Conservation (phyloP, 1,140 invertebrate genomes). For the Eurytemora carolleeae region DNA sequence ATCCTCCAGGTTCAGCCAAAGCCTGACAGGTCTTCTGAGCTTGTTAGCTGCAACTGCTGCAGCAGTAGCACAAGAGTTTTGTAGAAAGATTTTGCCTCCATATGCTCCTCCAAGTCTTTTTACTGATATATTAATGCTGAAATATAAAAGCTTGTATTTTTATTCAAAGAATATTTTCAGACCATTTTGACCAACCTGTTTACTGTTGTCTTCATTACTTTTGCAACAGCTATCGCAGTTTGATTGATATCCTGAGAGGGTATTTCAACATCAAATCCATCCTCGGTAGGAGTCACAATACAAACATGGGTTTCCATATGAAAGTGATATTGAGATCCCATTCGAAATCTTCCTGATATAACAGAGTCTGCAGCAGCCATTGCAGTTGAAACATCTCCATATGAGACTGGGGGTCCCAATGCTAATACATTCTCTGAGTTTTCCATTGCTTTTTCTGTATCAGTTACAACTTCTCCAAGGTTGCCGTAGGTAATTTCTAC, state of each 20-base stretch:
- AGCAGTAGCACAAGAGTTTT: slow-evolving; percentile 20
- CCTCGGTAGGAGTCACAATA: slow-evolving; percentile 23
- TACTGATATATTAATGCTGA: slow-evolving; percentile 7
- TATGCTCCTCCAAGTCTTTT: slow-evolving; percentile 26
- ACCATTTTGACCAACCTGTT: too few species aligned
- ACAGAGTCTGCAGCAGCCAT: not conserved
- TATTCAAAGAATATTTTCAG: too few species aligned
- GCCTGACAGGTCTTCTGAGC: slow-evolving; percentile 20
- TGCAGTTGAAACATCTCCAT: not conserved
- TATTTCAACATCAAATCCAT: not conserved
- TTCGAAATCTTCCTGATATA: slow-evolving; percentile 23
- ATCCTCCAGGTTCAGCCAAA: slow-evolving; percentile 26
- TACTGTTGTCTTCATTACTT: slow-evolving; percentile 30
- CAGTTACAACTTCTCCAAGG: slow-evolving; percentile 27
- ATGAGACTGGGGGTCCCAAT: not conserved
- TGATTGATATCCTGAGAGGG: slow-evolving; percentile 40
- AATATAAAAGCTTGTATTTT: too few species aligned
- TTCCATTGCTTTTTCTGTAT: slow-evolving; percentile 25
- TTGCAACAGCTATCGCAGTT: slow-evolving; percentile 36
- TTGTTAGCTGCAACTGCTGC: slow-evolving; percentile 24
- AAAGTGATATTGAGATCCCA: slow-evolving; percentile 28
- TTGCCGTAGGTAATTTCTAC: slow-evolving; percentile 27
- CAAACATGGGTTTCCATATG: slow-evolving; percentile 27
- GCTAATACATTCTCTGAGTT: too few species aligned
- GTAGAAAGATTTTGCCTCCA: slow-evolving; percentile 23